Evolutionary conservation across 1,140 invertebrate species (phyloP), one percentile per base, ranked within the genome.

Genomic region (Delia radicum): DNA sequence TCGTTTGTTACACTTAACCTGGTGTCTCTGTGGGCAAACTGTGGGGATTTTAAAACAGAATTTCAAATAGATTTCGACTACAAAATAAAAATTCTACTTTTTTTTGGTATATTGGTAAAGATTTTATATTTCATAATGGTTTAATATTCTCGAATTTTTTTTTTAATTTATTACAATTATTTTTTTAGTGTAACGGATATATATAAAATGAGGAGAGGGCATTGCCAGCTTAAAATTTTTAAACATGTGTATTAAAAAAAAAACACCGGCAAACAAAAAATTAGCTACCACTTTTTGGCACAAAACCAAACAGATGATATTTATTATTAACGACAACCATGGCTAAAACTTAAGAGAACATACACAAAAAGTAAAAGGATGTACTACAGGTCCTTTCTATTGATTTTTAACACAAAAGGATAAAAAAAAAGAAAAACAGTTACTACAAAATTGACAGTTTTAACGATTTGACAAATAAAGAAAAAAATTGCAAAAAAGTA

Each of bases 381-480:
- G 29, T 29, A 74, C 76, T 46, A 77, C 76, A 77, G 76, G 76
- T 77, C 63, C 76, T 77, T 77, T 77, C 61, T 74, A 77, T 77
- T 77, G 76, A 77, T 77, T 77, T 77, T 77, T 55, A 62, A n/a
- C 62, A 27, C 55, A 33, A n/a, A 15, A 13, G 24, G 26, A 73
- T 24, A 7, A 73, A 76, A 61, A 8, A 42, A 61, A 61, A 26
- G 46, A 73, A 46, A 71, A 21, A 28, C 8, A 33, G 67, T n/a
- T 33, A 31, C 27, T 31, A 69, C 37, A 21, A 71, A 71, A 15
- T 2, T 37, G 31, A 73, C 67, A 75, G 67, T 75, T n/a, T 42
- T 65, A 65, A 69, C 29, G 37, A 33, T 24, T 27, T 29, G 62
- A 67, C 65, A 74, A 55, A 31, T 3, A n/a, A 65, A 65, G 6